Conservation (phyloP, 2,888 invertebrate genomes). For the Conus canariensis region DNA sequence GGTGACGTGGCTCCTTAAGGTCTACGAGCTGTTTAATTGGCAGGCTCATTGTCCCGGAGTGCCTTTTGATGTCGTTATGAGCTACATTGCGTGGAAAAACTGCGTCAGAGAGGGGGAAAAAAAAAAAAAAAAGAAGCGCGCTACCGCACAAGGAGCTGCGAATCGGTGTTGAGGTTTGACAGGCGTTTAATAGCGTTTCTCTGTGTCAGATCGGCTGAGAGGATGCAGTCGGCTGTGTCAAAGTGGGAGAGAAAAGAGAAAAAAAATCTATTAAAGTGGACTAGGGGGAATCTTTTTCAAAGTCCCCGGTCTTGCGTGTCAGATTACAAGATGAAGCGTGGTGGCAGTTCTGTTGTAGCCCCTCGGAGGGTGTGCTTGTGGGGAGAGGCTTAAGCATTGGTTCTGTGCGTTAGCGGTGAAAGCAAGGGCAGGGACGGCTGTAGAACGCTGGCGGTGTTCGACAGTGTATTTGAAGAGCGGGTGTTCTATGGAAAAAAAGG, state of each 20-base stretch:
- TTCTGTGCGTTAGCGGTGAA: neutral
- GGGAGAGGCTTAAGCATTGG: neutral
- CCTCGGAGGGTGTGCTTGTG: neutral
- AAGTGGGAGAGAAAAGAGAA: neutral
- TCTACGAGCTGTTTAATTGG: slow-evolving; percentile 25
- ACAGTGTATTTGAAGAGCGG: too few species aligned
- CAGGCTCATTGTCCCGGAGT: slow-evolving; percentile 14
- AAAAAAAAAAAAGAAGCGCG: neutral
- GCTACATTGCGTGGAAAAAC: neutral
- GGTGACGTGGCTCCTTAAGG: neutral
- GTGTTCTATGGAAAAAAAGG: too few species aligned
- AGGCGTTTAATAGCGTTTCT: neutral
- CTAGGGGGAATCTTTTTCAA: neutral
- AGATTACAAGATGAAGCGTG: neutral
- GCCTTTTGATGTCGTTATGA: slow-evolving; percentile 26
- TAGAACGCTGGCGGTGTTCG: too few species aligned
- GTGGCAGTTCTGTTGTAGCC: neutral
- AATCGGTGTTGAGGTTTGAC: neutral
- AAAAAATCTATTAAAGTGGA: neutral
- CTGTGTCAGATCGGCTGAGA: neutral
- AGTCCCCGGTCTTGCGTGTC: neutral
- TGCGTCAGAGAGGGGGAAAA: too few species aligned
- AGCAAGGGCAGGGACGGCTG: too few species aligned
- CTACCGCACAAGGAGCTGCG: neutral
- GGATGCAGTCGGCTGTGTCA: neutral